Conservation (phyloP, 1,140 invertebrate genomes). For the Aphidius gifuensis region DNA sequence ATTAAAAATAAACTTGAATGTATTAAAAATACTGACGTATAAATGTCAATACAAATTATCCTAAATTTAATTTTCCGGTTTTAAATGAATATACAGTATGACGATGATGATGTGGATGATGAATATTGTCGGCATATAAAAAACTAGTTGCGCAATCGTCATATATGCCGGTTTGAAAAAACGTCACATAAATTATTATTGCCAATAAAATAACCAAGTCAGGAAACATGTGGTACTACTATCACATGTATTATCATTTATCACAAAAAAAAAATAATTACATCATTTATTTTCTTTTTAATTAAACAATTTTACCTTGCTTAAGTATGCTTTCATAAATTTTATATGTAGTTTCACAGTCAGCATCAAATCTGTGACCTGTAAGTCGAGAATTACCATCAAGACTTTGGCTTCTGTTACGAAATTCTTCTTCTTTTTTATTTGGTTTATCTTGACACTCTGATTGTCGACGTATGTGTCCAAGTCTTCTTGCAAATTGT, state of each 20-base stretch:
- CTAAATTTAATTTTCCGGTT: background rate
- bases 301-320: conserved; percentile 65
- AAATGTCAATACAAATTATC: background rate
- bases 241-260: too few relatives aligned
- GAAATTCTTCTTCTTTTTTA: conserved; percentile 62
- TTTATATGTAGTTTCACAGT: conserved; percentile 76
- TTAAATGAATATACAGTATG: background rate
- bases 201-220: too few relatives aligned
- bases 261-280: too few relatives aligned
- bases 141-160: too few relatives aligned
- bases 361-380: conserved; percentile 53
- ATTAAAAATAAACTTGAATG: too few relatives aligned
- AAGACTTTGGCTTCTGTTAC: conserved; percentile 72
- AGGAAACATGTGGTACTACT: too few relatives aligned
- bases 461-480: conserved; percentile 54
- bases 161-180: too few relatives aligned
- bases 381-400: conserved; percentile 61
- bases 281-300: too few relatives aligned
- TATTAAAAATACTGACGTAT: background rate
- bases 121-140: too few relatives aligned
- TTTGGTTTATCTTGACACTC: conserved; percentile 53
- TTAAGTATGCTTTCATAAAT: conserved; percentile 76
- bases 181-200: too few relatives aligned
- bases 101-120: too few relatives aligned
- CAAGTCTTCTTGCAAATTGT: conserved; percentile 62